Conservation (phyloP, 2,113 vertebrate genomes). For the Phodopus roborovskii region DNA sequence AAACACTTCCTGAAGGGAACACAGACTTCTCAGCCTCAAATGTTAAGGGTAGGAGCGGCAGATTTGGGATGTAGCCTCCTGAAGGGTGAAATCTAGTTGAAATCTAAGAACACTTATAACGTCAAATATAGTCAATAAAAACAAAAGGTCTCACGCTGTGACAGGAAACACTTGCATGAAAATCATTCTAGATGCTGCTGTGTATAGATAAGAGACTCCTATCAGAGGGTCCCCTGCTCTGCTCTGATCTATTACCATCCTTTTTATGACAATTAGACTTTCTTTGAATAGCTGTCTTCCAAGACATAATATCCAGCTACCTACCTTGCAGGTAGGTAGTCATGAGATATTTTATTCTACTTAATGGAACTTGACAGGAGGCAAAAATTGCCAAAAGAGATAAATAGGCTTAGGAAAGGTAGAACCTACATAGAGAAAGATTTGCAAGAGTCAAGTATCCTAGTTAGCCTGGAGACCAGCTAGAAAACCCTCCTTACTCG, state of each 20-base stretch:
- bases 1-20: background rate
- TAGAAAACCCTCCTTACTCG: background rate
- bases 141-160: background rate
- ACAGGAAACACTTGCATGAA: background rate
- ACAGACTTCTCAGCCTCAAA: background rate
- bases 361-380: background rate
- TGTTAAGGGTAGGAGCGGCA: background rate
- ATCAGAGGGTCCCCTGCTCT: background rate
- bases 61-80: background rate
- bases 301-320: background rate
- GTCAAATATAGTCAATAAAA: background rate
- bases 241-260: background rate
- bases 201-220: background rate
- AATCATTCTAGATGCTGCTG: background rate
- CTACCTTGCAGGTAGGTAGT: background rate
- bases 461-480: background rate
- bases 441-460: background rate
- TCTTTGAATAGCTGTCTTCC: background rate
- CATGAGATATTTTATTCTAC: background rate
- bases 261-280: background rate
- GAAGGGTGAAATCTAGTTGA: background rate
- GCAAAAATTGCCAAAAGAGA: background rate
- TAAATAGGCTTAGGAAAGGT: background rate
- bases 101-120: background rate
- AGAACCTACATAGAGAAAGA: background rate